Base-by-base conservation (phyloP, 2,888 invertebrate genomes). In the Metalampra italica region DNA sequence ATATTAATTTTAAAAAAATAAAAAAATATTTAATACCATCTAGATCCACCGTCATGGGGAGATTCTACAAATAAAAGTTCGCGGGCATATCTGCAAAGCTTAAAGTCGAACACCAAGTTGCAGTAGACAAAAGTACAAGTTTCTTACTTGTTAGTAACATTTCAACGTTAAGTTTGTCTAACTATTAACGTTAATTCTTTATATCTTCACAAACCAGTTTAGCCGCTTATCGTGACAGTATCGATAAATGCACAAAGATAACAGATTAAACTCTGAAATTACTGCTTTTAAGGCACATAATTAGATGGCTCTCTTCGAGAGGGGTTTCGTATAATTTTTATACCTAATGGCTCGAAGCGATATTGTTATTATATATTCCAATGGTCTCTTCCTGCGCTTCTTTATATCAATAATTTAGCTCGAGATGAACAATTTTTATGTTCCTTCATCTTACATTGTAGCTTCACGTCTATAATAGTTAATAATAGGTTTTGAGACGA, bases 281-380 rank as follows among this genome's bases (percentile, higher is more conserved):
- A 62, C 66, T 57, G 59, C 63, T 67, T 60, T 65, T 60, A 67
- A 57, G 60, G 63, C 53, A 59, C 59, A 60, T 68, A 68, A 67
- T 71, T 68, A 64, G 63, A 66, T 49, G 60, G 56, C 49, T 56
- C 51, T 51, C 48, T 56, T 50, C 46, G 54, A 52, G 57, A 59
- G 43, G 52, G 51, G 47, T 54, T 59, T 58, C 53, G 53, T 60
- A 57, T 54, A 56, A 57, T 57, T 54, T 59, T 57, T 51, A 46
- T 46, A 52, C 53, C 53, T 54, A 55, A 55, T 56, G 53, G 55
- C 55, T 53, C 38, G 36, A 29, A 57, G 59, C 55, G 51, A 53
- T 54, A 55, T 55, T n/a, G n/a, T n/a, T 51, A 54, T 54, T 54
- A 55, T 41, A 40, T 47, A 52, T 46, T 49, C 43, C 43, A 37